Evolutionary conservation across 2,888 invertebrate species (phyloP), one percentile per base, ranked within the genome.

Genomic region (Dendrolimus houi): DNA sequence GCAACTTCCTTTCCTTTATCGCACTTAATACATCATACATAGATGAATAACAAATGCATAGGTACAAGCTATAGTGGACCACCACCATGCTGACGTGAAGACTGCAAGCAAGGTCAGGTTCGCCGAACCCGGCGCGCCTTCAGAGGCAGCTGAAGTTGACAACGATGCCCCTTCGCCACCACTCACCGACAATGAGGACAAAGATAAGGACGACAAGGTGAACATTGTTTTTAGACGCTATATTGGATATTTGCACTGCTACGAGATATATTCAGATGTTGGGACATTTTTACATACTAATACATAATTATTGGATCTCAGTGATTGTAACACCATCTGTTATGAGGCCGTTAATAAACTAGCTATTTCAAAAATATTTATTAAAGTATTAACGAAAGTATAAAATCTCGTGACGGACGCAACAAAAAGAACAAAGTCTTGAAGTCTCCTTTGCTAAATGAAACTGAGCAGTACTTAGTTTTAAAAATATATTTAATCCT

Each of bases 51-150:
- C 8, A 47, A 47, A 54, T 57, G 56, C 59, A 62, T 90, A 98
- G 97, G 97, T 98, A 56, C 98, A 98, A 92, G 95, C 96, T 56
- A 97, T 98, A 72, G 96, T 98, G 63, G 98, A 98, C 85, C 96
- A 96, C 77, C 96, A 96, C 80, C 96, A 96, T 78, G 95, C 95
- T 64, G 94, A 95, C 73, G 92, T 94, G 64, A 96, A 96, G 86
- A 93, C 94, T 40, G 93, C 95, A 60, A 94, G 96, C 66, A 97
- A 96, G 89, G 97, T 97, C 58, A 94, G 97, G 62, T 97, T 97
- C 85, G 95, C 96, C 69, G 97, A 97, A 79, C 95, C 95, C 0
- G 92, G 91, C 0, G 72, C 75, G 70, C 74, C 83, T 64, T 80
- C 80, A 29, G 65, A 65, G 7, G 69, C 71, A 68, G 73, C 83